A percentile compares a stretch with the other conserved stretches of the same genome.
These are phyloP conservation scores for Drosophila prostipennis DNA, from an alignment of 2,888 invertebrate species.

Conservation along the genomic window DNA sequence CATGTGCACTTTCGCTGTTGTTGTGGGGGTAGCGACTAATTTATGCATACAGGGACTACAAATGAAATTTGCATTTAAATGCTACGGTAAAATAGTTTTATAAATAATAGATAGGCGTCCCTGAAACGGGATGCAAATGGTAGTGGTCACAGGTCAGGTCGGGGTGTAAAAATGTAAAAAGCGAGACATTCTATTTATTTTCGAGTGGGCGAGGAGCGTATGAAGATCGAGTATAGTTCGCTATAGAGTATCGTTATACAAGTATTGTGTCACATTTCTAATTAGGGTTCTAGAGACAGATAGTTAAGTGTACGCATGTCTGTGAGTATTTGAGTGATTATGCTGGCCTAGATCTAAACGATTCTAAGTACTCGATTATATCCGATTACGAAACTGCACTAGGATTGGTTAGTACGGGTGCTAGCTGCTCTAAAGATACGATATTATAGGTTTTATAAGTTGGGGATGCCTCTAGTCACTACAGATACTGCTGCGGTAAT, in stretches of 20 bases:
- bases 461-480: constrained; percentile 42
- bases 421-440: constrained; percentile 42
- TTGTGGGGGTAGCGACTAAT: constrained; percentile 51
- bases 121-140: constrained; percentile 48
- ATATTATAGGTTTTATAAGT: constrained; percentile 21
- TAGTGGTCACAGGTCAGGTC: constrained; percentile 43
- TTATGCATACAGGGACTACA: constrained; percentile 67
- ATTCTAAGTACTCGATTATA: constrained; percentile 34
- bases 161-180: constrained; percentile 16
- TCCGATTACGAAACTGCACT: constrained; percentile 42
- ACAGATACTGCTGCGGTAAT: constrained; percentile 40
- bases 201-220: constrained; percentile 17
- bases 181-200: constrained; percentile 3
- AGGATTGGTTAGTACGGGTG: constrained; percentile 40
- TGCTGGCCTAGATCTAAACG: constrained; percentile 50
- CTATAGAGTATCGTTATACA: constrained; percentile 28
- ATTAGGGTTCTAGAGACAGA: constrained; percentile 28
- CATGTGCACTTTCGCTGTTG: constrained; percentile 35
- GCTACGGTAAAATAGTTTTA: constrained; percentile 62
- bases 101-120: constrained; percentile 64
- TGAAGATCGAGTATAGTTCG: constrained; percentile 37
- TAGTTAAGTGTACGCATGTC: constrained; percentile 11
- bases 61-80: constrained; percentile 75
- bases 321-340: constrained; percentile 29
- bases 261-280: constrained; percentile 29